A percentile compares a stretch with the other conserved stretches of the same genome.
Conservation (phyloP, 2,888 invertebrate genomes). For the Melolontha melolontha region DNA sequence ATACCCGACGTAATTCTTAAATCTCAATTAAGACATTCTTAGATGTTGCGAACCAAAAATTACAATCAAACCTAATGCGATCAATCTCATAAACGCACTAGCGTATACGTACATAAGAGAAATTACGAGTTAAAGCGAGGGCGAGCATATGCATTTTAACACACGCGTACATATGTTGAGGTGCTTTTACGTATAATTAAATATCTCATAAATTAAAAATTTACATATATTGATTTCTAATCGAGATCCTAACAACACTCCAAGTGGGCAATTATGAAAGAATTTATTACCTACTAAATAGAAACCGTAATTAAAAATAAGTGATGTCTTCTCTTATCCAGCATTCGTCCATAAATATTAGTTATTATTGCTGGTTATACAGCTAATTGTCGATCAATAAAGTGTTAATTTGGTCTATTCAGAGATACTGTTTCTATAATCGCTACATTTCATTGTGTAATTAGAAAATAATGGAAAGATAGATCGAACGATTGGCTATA, state of each 20-base stretch:
- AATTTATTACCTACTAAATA: slow-evolving; percentile 13
- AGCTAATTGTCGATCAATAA: slow-evolving; percentile 1
- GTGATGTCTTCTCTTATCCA: slow-evolving; percentile 5
- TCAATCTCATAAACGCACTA: too few species aligned
- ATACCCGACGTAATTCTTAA: too few species aligned
- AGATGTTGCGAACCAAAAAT: too few species aligned
- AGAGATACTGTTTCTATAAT: neutral
- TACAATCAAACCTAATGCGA: too few species aligned
- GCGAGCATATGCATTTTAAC: too few species aligned
- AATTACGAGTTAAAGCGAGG: too few species aligned
- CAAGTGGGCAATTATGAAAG: slow-evolving; percentile 3
- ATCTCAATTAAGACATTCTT: too few species aligned
- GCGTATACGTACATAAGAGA: too few species aligned
- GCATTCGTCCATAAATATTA: slow-evolving; percentile 4
- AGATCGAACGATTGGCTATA: neutral
- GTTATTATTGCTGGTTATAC: neutral
- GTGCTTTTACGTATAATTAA: slow-evolving; percentile 4
- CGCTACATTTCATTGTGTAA: neutral
- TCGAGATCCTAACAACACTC: neutral
- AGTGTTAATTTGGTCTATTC: neutral
- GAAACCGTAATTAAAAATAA: slow-evolving; percentile 16
- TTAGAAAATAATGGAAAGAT: neutral
- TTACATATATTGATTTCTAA: slow-evolving; percentile 1
- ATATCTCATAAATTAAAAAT: neutral
- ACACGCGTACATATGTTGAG: neutral